Evolutionary conservation across 64 coral and sea anemone species (phyloP), one percentile per base, ranked within the genome.

Genomic region (Dendronephthya gigantea): DNA sequence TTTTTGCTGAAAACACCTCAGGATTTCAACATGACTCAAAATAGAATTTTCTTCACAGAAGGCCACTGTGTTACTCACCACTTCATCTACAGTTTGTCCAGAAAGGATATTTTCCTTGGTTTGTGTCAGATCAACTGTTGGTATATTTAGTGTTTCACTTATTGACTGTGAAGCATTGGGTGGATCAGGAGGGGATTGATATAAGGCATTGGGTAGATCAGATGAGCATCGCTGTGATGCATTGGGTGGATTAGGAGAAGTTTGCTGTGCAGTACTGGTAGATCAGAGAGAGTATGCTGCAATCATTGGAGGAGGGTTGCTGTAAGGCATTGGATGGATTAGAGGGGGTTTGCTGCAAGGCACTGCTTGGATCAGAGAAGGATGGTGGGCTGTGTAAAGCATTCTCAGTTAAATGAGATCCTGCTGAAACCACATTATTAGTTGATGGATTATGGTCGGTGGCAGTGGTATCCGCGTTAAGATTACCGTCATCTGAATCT

Each of bases 401-500:
- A 50, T 7, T 50, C 7, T 50, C 48, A 50, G 48, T 7, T 50
- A 50, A 50, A 50, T 50, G 7, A 16, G 7, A 7, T 50, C 16
- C 48, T 50, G 48, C 48, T 50, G 48, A 16, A 50, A 50, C 48
- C 48, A 50, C 48, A 50, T 12, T 16, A 22, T 16, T 22, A 16
- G 50, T 52, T 52, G 50, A 1, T 52, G 9, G 13, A 52, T 22
- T 52, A 10, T 1, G 13, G 50, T 8, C 23, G 50, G 13, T 52
- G 13, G 13, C 50, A 52, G 50, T 50, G 48, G 16, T n/a, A 31
- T 70, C 23, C 25, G 19, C 10, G n/a, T 22, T 8, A 22, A 41
- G 32, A 66, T 55, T 15, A 19, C 65, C 49, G 38, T 62, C 84
- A 85, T 39, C 35, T 37, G 55, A 85, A 36, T 85, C 84, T 85